A percentile compares a stretch with the other conserved stretches of the same genome.
These are phyloP conservation scores for Narcine bancroftii DNA, from an alignment of 2,113 vertebrate species.

Conservation along the genomic window DNA sequence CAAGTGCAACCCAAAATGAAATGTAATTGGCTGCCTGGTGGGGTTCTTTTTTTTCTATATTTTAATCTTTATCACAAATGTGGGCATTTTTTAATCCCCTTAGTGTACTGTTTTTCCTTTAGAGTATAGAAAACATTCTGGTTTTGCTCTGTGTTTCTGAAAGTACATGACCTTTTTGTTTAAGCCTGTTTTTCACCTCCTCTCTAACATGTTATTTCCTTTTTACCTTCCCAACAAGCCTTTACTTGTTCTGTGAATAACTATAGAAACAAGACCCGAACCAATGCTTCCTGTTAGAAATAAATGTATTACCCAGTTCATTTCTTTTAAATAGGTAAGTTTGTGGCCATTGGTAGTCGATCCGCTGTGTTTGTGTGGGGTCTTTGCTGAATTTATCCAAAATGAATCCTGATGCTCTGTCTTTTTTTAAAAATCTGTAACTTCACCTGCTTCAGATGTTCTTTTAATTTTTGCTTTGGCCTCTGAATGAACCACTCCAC, in stretches of 20 bases:
- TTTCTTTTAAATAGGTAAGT: background rate
- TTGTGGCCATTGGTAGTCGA: background rate
- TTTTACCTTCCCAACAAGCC: background rate
- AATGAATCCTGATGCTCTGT: background rate
- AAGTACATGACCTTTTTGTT: background rate
- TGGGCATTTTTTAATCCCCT: too few relatives aligned
- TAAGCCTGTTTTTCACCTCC: background rate
- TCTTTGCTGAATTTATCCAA: background rate
- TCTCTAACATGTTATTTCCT: background rate
- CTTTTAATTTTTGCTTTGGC: background rate
- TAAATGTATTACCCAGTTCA: background rate
- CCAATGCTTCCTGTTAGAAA: background rate
- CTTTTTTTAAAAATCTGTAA: background rate
- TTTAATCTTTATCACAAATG: background rate
- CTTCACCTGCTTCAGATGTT: background rate
- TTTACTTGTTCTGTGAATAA: background rate
- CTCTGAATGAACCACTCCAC: background rate
- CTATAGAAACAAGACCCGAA: background rate
- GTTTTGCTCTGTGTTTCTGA: background rate
- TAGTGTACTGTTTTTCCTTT: too few relatives aligned
- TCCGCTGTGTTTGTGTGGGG: background rate
- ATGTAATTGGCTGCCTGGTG: background rate
- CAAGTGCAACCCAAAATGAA: background rate
- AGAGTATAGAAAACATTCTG: background rate
- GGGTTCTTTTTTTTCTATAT: background rate